These are phyloP conservation scores for Polylopha cassiicola DNA, from an alignment of 2,888 invertebrate species.

Conservation along the genomic window DNA sequence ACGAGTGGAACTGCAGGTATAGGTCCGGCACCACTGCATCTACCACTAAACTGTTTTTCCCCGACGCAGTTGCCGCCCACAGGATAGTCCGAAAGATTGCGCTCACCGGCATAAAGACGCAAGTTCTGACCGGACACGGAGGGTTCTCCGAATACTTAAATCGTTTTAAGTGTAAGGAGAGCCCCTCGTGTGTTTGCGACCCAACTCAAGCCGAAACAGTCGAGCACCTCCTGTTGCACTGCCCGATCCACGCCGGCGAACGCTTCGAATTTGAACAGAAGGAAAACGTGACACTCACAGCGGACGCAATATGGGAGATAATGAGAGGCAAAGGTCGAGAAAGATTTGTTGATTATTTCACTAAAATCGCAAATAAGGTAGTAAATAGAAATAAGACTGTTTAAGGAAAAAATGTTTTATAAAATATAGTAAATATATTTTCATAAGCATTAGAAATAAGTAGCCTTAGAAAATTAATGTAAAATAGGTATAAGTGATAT, in stretches of 20 bases:
- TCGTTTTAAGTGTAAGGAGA: slow-evolving; percentile 21
- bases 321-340: no score
- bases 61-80: not conserved
- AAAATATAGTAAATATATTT: no score
- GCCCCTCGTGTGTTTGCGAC: slow-evolving; percentile 24
- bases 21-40: not conserved
- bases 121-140: slow-evolving; percentile 10
- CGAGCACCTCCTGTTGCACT: not conserved
- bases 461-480: no score
- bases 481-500: no score
- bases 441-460: no score
- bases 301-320: no score
- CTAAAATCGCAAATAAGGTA: no score
- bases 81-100: not conserved
- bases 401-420: no score
- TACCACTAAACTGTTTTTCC: slow-evolving; percentile 10
- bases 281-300: not conserved
- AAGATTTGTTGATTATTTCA: no score
- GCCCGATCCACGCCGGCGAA: not conserved
- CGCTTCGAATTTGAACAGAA: not conserved
- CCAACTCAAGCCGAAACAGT: slow-evolving; percentile 1
- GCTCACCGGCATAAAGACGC: not conserved
- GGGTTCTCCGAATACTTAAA: slow-evolving; percentile 22
- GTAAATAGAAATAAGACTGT: no score
- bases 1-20: slow-evolving; percentile 5